Evolutionary conservation across 2,797 vertebrate species (phyloP), one percentile per base, ranked within the genome.

Genomic region (Gymnopithys bicolor): DNA sequence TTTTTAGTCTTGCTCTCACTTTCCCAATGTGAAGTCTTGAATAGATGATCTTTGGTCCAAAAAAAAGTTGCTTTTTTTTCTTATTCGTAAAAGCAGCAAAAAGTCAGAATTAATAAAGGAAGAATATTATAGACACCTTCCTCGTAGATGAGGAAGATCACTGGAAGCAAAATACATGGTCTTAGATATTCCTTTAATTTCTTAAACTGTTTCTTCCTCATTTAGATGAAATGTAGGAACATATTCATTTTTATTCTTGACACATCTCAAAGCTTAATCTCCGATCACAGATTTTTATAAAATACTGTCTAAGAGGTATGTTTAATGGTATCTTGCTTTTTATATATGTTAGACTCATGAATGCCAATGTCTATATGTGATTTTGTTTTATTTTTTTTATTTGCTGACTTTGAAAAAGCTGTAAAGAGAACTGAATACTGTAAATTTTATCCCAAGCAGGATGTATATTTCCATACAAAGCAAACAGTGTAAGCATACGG

Each of bases 1-100:
- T 92, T 78, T 75, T 28, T 70, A 87, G 17, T 45, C 64, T 73
- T 76, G 55, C 59, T 94, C 84, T 93, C 81, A 90, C 45, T 94
- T 92, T 95, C 81, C 84, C 68, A 92, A 11, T 69, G 37, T 76
- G 69, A 86, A 90, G 48, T 39, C 30, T 58, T 92, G 55, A 89
- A 90, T 88, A 90, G 81, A 64, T 79, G 33, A 52, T 75, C 81
- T 90, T 87, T 92, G 52, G 63, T 90, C 63, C 41, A 63, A 78
- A 82, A 77, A 52, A 84, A 84, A 33, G 4, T 81, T 78, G 18
- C 32, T 79, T 93, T 11, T 13, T 13, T 81, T 90, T 77, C 35
- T 71, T 58, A 49, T 70, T 91, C 33, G 58, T 92, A 77, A 87
- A 87, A 62, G 39, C 55, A 87, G 8, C 7, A 82, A 82, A 79